Percentiles rank a stretch among this genome's conserved stretches.
Conservation (phyloP, 2,797 vertebrate genomes). For the Okamejei kenojei region DNA sequence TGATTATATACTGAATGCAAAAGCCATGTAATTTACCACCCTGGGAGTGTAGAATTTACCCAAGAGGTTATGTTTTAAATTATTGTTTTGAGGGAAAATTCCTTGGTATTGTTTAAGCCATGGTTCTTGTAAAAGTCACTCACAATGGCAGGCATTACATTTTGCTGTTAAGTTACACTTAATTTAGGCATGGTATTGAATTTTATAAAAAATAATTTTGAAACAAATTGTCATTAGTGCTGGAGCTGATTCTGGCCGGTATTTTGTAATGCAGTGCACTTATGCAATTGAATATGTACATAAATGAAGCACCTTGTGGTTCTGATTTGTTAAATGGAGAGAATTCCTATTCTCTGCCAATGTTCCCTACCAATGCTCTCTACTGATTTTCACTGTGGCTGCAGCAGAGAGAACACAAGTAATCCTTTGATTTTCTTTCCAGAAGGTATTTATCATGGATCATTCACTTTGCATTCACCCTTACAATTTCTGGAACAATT, state of each 20-base stretch:
- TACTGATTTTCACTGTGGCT: background rate
- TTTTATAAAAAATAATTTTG: background rate
- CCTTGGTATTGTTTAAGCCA: background rate
- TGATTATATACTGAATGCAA: background rate
- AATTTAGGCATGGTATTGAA: background rate
- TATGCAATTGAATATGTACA: background rate
- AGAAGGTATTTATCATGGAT: background rate
- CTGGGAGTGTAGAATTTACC: background rate
- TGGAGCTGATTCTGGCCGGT: background rate
- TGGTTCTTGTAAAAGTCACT: background rate
- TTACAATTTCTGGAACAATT: conserved; percentile 95
- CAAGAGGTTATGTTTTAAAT: background rate
- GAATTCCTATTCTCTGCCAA: background rate
- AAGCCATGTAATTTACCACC: background rate
- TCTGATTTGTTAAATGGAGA: background rate
- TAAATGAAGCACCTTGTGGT: background rate
- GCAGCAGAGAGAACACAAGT: no score
- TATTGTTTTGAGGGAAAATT: background rate
- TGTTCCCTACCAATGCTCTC: background rate
- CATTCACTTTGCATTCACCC: background rate
- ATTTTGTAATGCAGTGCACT: background rate
- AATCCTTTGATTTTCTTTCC: background rate
- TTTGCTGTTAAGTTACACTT: background rate
- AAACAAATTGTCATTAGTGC: background rate
- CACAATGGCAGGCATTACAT: background rate